Evolutionary conservation across 2,113 vertebrate genomes (phyloP), one percentile per base, ranked within the genome.

Genomic region (Sprattus sprattus): DNA sequence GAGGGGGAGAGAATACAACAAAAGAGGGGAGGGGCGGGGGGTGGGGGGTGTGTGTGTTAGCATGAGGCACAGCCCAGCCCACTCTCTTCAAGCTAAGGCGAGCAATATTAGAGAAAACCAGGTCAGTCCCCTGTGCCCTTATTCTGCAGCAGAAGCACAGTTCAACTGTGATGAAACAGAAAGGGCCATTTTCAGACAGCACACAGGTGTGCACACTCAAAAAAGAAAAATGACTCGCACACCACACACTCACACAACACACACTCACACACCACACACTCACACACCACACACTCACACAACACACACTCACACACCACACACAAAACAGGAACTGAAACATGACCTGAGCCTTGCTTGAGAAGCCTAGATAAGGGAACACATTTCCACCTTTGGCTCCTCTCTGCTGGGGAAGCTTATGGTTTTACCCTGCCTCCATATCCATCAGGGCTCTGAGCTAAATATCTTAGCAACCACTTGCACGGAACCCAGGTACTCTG

Each of bases 381-480:
- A 32, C 64, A 71, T 11, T 71, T 1, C 64, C 11, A 10, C 64
- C 64, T 71, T 25, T 32, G 25, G n/a, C 9, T 71, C 64, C 25
- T 1, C 64, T 13, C 64, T 28, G 9, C 64, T 71, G 28, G 64
- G 28, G 25, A 78, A 32, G 9, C 71, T 39, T 13, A 4, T 78
- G 13, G 11, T 78, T 78, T 78, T 78, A 60, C 54, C 54, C 54
- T 5, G 54, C 54, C 54, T 60, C 54, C 54, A 60, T 7, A 60
- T n/a, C 20, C 54, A n/a, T 60, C 54, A 22, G 54, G 18, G 18
- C 54, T 6, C 18, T 22, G 20, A 60, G 54, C 20, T 54, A 15
- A 85, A 64, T 85, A 64, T 45, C 45, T 49, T 83, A 83, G 25
- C 82, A 44, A 85, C 20, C 32, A n/a, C 52, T 81, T 78, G 45